A percentile compares a stretch with the other conserved stretches of the same genome.
phyloP scores from a whole-genome alignment of 2,113 vertebrate genomes.

The Calyptomena viridis region DNA sequence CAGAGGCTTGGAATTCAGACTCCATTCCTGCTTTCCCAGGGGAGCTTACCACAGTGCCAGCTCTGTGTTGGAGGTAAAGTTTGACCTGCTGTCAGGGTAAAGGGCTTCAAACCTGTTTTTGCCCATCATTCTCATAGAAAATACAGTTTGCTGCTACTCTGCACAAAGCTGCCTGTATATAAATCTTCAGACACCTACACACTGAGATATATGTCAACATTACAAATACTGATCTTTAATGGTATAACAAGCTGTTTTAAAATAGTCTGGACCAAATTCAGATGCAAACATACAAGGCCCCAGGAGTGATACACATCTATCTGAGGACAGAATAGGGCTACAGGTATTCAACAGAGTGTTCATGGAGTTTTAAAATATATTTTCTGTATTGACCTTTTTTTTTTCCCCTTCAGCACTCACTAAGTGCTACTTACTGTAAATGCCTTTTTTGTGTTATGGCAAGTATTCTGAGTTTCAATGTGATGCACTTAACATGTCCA shows the following conservation, averaged over 20 bases:
- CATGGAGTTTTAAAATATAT: constrained; percentile 26
- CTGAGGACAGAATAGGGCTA: neutral
- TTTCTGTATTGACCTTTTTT: constrained; percentile 40
- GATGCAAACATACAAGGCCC: neutral
- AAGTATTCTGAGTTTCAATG: constrained; percentile 67
- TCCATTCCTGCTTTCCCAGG: neutral
- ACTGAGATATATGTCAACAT: neutral
- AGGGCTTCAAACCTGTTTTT: neutral
- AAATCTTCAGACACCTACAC: neutral
- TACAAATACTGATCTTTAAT: neutral
- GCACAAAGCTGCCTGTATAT: neutral
- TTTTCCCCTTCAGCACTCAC: constrained; percentile 5
- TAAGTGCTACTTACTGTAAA: constrained; percentile 73
- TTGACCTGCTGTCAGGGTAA: neutral
- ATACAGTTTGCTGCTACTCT: neutral
- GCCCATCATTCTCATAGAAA: neutral
- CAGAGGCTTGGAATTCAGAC: neutral
- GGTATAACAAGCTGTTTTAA: constrained; percentile 5
- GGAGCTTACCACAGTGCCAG: neutral
- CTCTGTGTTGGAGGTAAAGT: neutral
- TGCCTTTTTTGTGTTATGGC: constrained; percentile 70
- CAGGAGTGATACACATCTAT: neutral
- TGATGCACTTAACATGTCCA: constrained; percentile 72
- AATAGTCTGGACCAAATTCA: constrained; percentile 20
- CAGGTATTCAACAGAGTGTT: neutral